Conservation (phyloP, 2,888 invertebrate genomes). For the Chymomyza procnemis region DNA sequence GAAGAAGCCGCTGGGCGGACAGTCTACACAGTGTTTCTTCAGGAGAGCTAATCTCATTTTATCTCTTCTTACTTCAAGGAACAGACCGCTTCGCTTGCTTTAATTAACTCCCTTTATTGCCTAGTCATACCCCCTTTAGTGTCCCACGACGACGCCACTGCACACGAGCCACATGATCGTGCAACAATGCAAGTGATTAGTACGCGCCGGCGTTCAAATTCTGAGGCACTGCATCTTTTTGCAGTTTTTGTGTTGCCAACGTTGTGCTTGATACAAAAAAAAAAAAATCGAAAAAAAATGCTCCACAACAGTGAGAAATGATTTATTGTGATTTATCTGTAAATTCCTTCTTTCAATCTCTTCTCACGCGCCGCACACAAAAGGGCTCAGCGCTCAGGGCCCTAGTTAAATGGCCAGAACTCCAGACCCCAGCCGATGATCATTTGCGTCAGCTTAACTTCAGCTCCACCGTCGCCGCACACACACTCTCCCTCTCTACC, state of each 20-base stretch:
- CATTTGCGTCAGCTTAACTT: not conserved
- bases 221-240: slow-evolving; percentile 30
- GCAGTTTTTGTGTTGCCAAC: slow-evolving; percentile 10
- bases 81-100: no score
- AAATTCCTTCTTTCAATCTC: slow-evolving; percentile 75
- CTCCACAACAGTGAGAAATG: slow-evolving; percentile 55
- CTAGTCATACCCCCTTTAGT: not conserved
- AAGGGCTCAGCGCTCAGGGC: slow-evolving; percentile 26
- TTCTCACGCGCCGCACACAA: slow-evolving; percentile 73
- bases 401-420: not conserved
- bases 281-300: no score
- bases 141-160: not conserved
- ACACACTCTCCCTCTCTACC: not conserved
- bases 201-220: slow-evolving; percentile 72
- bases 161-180: slow-evolving; percentile 52
- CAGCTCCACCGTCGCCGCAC: not conserved
- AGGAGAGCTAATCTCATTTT: no score
- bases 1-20: no score
- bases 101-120: no score
- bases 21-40: no score
- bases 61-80: no score
- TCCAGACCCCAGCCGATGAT: not conserved
- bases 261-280: slow-evolving; percentile 17
- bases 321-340: slow-evolving; percentile 76
- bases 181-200: slow-evolving; percentile 74